Percentiles rank a stretch among this genome's conserved stretches.
Evolutionary conservation across 2,888 invertebrate species (phyloP).

Genomic region (Pseudanteris insignis): DNA sequence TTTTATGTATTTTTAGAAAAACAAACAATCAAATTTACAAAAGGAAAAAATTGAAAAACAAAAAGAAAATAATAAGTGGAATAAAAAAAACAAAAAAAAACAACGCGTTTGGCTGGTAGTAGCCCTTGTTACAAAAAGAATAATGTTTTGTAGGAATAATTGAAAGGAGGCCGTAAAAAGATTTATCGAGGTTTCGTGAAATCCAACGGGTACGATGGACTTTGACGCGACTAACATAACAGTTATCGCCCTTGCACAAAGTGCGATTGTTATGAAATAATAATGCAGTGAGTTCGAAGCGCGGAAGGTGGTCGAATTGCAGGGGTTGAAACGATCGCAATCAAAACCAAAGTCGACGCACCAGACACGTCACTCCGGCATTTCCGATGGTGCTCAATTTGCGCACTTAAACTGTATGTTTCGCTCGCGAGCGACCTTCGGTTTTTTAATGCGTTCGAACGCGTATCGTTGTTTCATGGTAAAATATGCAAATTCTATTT

Average conservation of each 20-base stretch:
- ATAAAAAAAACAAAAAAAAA: too few species aligned
- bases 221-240: slow-evolving; percentile 52
- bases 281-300: slow-evolving; percentile 50
- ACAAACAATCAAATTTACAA: too few species aligned
- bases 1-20: too few species aligned
- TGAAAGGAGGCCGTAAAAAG: slow-evolving; percentile 26
- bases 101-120: too few species aligned
- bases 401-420: slow-evolving; percentile 12
- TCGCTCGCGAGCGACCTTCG: too few species aligned
- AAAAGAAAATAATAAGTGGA: too few species aligned
- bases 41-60: too few species aligned
- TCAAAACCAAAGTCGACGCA: slow-evolving; percentile 55
- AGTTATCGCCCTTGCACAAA: slow-evolving; percentile 54
- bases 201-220: slow-evolving; percentile 45
- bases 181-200: slow-evolving; percentile 33
- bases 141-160: slow-evolving; percentile 18
- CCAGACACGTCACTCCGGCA: slow-evolving; percentile 55
- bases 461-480: too few species aligned
- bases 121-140: slow-evolving; percentile 17
- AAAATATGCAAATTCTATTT: too few species aligned
- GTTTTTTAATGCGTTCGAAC: too few species aligned
- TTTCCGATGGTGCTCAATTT: slow-evolving; percentile 58
- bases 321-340: slow-evolving; percentile 57
- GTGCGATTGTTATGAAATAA: slow-evolving; percentile 61
- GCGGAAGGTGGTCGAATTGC: slow-evolving; percentile 46